Conservation (phyloP, 2,888 invertebrate species). For the Eilema sororculum region DNA sequence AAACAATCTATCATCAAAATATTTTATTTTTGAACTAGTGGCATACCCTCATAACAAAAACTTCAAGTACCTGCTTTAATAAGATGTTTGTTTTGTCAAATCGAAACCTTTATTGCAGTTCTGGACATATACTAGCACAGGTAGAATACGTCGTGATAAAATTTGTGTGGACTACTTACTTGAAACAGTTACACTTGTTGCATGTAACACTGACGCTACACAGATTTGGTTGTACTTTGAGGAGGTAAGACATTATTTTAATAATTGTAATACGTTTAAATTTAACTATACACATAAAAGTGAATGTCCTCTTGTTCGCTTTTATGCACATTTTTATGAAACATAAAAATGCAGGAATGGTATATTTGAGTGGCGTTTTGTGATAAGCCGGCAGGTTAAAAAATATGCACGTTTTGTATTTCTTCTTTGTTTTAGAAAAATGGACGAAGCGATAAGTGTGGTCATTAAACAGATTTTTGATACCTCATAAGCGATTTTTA, state of each 20-base stretch:
- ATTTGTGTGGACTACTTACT: slow-evolving; percentile 96
- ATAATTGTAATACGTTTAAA: background rate
- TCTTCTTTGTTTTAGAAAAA: too few relatives aligned
- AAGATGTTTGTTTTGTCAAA: too few relatives aligned
- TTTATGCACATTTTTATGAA: background rate
- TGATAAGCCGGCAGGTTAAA: background rate
- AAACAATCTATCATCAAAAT: too few relatives aligned
- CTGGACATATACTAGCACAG: slow-evolving; percentile 96
- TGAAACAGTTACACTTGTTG: slow-evolving; percentile 92
- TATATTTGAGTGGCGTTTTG: background rate
- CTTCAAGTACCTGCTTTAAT: too few relatives aligned
- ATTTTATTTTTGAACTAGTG: too few relatives aligned
- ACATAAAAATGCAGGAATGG: background rate
- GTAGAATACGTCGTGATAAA: slow-evolving; percentile 95
- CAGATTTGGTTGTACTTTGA: slow-evolving; percentile 56
- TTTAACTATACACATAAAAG: background rate
- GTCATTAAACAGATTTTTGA: too few relatives aligned
- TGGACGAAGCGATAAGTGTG: too few relatives aligned
- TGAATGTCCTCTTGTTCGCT: background rate
- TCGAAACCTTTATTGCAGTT: slow-evolving; percentile 91
- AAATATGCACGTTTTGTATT: background rate
- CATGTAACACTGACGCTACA: slow-evolving; percentile 94
- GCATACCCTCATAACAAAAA: too few relatives aligned
- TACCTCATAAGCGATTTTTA: too few relatives aligned
- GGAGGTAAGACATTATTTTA: background rate